Evolutionary conservation across 2,888 invertebrate genomes (phyloP).

Genomic region (Drosophila hamatofila): DNA sequence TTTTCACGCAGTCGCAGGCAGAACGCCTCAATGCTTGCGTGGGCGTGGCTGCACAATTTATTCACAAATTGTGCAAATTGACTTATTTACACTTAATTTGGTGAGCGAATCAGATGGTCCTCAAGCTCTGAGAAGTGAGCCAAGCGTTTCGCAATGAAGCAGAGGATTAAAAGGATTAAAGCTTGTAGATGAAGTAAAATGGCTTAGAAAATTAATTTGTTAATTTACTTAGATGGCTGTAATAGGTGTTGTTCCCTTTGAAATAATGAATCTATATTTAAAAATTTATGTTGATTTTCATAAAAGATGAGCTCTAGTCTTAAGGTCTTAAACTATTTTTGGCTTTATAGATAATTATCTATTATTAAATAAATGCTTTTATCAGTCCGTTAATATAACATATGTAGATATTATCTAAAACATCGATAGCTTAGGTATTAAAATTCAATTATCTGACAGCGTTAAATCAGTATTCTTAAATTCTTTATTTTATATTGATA

Average conservation of each 20-base stretch:
- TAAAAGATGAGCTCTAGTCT: no score
- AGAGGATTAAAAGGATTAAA: constrained; percentile 21
- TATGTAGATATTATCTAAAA: no score
- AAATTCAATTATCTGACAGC: background rate
- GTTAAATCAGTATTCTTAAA: background rate
- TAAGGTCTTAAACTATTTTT: no score
- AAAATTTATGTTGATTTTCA: background rate
- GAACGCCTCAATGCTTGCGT: constrained; percentile 1
- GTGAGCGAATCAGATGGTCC: constrained; percentile 34
- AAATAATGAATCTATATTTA: background rate
- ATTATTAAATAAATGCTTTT: no score
- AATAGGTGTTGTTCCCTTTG: background rate
- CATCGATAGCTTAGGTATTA: background rate
- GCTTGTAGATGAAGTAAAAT: background rate
- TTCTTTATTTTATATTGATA: background rate
- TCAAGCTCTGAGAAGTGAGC: constrained; percentile 5
- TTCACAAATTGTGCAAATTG: constrained; percentile 52
- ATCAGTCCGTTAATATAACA: no score
- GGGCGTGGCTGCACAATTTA: constrained; percentile 37
- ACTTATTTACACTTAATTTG: constrained; percentile 59
- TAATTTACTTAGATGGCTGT: background rate
- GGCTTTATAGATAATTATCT: no score
- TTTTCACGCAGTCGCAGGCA: background rate
- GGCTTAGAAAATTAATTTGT: background rate
- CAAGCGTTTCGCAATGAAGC: background rate